Conservation (phyloP, 53 echinoderm and acorn worm species). For the Zoroaster sp. region DNA sequence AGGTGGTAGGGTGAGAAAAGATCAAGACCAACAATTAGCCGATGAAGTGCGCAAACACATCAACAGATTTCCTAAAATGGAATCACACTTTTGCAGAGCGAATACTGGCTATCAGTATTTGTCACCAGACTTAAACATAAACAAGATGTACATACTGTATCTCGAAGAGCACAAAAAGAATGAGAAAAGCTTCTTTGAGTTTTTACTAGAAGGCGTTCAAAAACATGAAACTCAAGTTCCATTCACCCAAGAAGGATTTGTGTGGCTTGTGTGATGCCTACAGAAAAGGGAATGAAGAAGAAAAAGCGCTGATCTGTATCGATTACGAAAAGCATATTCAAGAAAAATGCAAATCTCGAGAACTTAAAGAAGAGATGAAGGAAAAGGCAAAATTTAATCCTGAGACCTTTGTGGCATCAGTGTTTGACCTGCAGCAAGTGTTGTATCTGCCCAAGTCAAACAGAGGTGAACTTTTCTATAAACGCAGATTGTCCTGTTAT, state of each 20-base stretch:
- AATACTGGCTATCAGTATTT: slow-evolving; percentile 17
- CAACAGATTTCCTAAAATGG: slow-evolving; percentile 41
- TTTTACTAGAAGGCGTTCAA: neutral
- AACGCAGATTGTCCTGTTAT: slow-evolving; percentile 58
- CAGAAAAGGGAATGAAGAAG: slow-evolving; percentile 25
- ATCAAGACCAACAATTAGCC: neutral
- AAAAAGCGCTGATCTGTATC: neutral
- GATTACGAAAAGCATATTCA: slow-evolving; percentile 24
- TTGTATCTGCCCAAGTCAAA: slow-evolving; percentile 51
- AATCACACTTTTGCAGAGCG: slow-evolving; percentile 49
- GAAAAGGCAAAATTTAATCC: slow-evolving; percentile 47
- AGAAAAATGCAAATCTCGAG: slow-evolving; percentile 33
- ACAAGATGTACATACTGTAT: slow-evolving; percentile 31
- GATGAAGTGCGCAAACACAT: slow-evolving; percentile 13
- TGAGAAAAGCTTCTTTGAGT: slow-evolving; percentile 22
- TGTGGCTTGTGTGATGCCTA: slow-evolving; percentile 69
- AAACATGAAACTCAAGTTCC: slow-evolving; percentile 57
- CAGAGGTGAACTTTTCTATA: slow-evolving; percentile 68
- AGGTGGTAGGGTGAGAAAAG: neutral
- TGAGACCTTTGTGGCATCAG: slow-evolving; percentile 30
- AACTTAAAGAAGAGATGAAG: slow-evolving; percentile 34
- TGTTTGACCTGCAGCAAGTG: slow-evolving; percentile 69
- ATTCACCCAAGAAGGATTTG: slow-evolving; percentile 65
- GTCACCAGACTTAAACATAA: slow-evolving; percentile 42
- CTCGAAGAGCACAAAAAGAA: neutral